Percentiles rank a stretch among this genome's conserved stretches.
Evolutionary conservation across 1,140 invertebrate species (phyloP).

Genomic region (Diorhabda elongata): DNA sequence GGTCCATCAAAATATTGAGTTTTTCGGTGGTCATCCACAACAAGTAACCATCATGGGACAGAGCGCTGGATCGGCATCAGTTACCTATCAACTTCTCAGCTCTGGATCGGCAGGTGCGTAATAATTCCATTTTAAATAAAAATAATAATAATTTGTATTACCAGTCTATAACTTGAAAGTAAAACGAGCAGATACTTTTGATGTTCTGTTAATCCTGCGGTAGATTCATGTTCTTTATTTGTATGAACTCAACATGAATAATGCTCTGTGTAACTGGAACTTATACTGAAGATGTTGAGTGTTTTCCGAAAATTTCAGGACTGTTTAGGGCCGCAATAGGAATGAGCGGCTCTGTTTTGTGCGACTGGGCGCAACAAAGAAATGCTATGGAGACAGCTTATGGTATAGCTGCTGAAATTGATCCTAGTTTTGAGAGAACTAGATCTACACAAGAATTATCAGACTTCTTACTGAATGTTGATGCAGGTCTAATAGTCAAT

Average conservation of each 20-base stretch:
- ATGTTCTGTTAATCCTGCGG: too few relatives aligned
- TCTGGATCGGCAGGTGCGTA: constrained; percentile 5
- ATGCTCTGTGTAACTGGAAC: too few relatives aligned
- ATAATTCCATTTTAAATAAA: background rate
- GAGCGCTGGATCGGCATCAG: constrained; percentile 27
- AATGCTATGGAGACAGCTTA: constrained; percentile 11
- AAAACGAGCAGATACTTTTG: too few relatives aligned
- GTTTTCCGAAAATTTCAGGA: background rate
- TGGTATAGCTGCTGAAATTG: constrained; percentile 1
- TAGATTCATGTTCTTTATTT: background rate
- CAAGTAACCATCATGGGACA: constrained; percentile 24
- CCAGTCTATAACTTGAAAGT: background rate
- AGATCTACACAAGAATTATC: background rate
- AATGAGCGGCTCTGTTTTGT: constrained; percentile 23
- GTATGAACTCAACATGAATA: too few relatives aligned
- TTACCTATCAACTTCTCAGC: constrained; percentile 25
- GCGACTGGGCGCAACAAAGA: constrained; percentile 17
- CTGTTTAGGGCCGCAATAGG: constrained; percentile 17
- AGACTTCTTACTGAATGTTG: background rate
- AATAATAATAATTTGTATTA: background rate
- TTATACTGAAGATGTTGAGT: too few relatives aligned
- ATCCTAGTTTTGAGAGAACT: background rate
- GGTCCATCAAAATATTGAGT: constrained; percentile 23
- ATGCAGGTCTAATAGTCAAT: background rate
- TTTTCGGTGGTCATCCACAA: constrained; percentile 22